Evolutionary conservation across 2,113 vertebrate species (phyloP), one percentile per base, ranked within the genome.

Genomic region (Pyxicephalus adspersus): DNA sequence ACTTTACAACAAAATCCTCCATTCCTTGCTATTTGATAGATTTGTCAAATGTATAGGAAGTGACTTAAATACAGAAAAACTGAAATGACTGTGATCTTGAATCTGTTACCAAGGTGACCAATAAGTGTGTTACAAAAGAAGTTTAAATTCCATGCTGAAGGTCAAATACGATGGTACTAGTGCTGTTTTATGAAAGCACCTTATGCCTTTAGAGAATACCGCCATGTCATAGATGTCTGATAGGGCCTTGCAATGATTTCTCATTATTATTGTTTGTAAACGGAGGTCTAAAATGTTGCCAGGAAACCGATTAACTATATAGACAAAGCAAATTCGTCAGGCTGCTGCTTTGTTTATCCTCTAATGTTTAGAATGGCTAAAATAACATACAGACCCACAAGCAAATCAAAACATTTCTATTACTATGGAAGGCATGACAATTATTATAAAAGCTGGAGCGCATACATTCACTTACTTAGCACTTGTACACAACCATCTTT

Each of bases 221-320:
- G 60, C 23, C 60, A 63, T 72, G 29, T 74, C 45, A 81, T 18
- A 74, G 58, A 72, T 31, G 26, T 63, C 50, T 80, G 5, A 60
- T 61, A 71, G 22, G 63, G 66, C 67, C 28, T 54, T 52, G 5
- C 55, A 34, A 22, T 9, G 17, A 79, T 68, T 70, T 80, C 34
- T 31, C 38, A 64, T 73, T 81, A 81, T 65, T 68, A 50, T 25
- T 73, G 70, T 65, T 74, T 73, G 68, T 38, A 81, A 81, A 73
- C 22, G 31, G 58, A 64, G 68, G 45, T 29, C 26, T 73, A 63
- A 25, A 38, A 25, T 64, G 68, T 73, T 81, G 68, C 67, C 79
- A 81, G 54, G 68, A 45, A 81, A 81, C 45, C 26, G 26, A 55
- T 64, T 31, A 67, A 68, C 38, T 23, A 63, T 57, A 81, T 72